Conservation (phyloP, 2,797 vertebrate species). For the Sebastes reedi region DNA sequence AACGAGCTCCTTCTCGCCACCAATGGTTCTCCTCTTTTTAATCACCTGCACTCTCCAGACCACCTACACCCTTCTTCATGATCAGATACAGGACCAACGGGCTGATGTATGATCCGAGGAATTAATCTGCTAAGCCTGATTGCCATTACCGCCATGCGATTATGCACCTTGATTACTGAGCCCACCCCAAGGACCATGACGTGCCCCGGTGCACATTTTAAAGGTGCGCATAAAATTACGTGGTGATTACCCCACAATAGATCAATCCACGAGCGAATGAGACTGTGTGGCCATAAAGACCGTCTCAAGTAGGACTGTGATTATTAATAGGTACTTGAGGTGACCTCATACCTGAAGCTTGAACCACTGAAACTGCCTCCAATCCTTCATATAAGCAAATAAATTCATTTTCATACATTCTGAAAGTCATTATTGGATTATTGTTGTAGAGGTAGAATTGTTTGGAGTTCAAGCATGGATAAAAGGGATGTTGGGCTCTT, state of each 20-base stretch:
- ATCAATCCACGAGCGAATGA: constrained; percentile 79
- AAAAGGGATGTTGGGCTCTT: constrained; percentile 70
- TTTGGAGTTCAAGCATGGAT: constrained; percentile 81
- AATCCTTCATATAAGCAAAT: constrained; percentile 74
- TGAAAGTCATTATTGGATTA: constrained; percentile 83
- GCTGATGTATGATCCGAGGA: constrained; percentile 79
- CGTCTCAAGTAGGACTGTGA: constrained; percentile 86
- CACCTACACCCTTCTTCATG: constrained; percentile 88
- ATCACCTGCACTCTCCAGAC: constrained; percentile 88
- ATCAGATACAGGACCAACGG: constrained; percentile 81
- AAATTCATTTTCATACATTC: constrained; percentile 72
- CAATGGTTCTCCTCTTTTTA: constrained; percentile 80
- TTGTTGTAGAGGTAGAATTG: constrained; percentile 78
- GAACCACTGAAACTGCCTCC: constrained; percentile 58
- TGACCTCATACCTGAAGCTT: constrained; percentile 76
- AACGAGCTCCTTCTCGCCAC: constrained; percentile 80
- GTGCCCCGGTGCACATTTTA: constrained; percentile 77
- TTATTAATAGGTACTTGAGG: constrained; percentile 86
- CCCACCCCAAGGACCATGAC: constrained; percentile 83
- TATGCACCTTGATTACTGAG: constrained; percentile 88
- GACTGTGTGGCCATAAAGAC: constrained; percentile 79
- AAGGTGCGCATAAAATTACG: constrained; percentile 85
- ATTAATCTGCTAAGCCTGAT: constrained; percentile 87
- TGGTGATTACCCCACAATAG: constrained; percentile 85
- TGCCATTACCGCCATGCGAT: constrained; percentile 85